These are phyloP conservation scores for Synanthedon tipuliformis DNA, from an alignment of 2,888 invertebrate species.

Conservation along the genomic window DNA sequence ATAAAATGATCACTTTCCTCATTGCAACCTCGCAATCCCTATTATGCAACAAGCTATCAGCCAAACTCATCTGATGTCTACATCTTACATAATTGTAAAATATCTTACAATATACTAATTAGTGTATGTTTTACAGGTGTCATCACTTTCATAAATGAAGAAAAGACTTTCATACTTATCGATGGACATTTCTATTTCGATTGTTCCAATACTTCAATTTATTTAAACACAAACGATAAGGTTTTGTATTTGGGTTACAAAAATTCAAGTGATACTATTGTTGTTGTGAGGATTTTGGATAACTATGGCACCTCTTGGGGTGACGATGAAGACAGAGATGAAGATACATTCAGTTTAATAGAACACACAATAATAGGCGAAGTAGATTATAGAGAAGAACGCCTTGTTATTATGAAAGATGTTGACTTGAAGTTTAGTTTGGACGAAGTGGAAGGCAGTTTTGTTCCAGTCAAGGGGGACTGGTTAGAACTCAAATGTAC, in stretches of 20 bases:
- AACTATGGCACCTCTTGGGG: conserved; percentile 66
- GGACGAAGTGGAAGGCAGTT: conserved; percentile 72
- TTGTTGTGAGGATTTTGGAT: conserved; percentile 70
- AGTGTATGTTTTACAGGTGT: conserved; percentile 42
- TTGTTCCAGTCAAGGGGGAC: conserved; percentile 78
- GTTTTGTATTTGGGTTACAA: conserved; percentile 70
- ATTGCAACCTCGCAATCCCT: no score
- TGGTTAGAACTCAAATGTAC: conserved; percentile 74
- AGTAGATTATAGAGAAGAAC: conserved; percentile 36
- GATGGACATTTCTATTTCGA: conserved; percentile 72
- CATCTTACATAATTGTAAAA: no score
- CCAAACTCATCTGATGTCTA: no score
- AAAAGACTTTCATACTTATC: conserved; percentile 61
- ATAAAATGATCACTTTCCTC: no score
- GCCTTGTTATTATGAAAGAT: conserved; percentile 58
- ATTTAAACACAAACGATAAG: conserved; percentile 61
- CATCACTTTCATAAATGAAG: conserved; percentile 65
- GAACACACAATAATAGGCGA: conserved; percentile 48
- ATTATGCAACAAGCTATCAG: no score
- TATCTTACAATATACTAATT: neutral
- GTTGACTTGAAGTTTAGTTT: conserved; percentile 71
- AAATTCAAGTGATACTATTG: conserved; percentile 43
- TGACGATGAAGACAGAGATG: conserved; percentile 33
- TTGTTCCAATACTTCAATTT: conserved; percentile 27
- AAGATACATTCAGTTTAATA: conserved; percentile 30